phyloP scores from a whole-genome alignment of 64 coral and sea anemone genomes.

The Pocillopora damicornis region DNA sequence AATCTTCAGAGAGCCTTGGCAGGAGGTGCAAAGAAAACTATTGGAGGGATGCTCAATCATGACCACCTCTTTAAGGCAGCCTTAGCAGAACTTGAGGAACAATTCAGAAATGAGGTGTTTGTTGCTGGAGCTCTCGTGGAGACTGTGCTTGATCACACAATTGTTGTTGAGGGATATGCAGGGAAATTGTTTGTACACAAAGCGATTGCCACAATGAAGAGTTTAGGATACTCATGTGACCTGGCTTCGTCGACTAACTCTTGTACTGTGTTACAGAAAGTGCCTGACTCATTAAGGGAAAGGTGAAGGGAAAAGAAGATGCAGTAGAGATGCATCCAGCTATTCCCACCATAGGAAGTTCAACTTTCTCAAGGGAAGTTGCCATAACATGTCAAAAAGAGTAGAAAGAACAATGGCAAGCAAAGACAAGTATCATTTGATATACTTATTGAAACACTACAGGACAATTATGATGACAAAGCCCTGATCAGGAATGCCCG shows the following conservation, averaged over 20 bases:
- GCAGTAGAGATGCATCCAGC: too few relatives aligned
- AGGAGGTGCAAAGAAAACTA: slow-evolving; percentile 36
- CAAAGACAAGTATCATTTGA: too few relatives aligned
- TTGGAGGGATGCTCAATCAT: slow-evolving; percentile 63
- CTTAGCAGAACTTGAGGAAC: slow-evolving; percentile 40
- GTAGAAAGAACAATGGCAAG: too few relatives aligned
- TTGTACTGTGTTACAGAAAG: too few relatives aligned
- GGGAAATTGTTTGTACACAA: slow-evolving; percentile 23
- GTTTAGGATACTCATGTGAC: slow-evolving; percentile 44
- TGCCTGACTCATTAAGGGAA: too few relatives aligned
- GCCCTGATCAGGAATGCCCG: too few relatives aligned
- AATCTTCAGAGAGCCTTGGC: slow-evolving; percentile 37
- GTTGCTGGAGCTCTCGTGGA: slow-evolving; percentile 45
- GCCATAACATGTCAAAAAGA: too few relatives aligned
- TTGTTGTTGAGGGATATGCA: slow-evolving; percentile 5
- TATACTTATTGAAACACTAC: too few relatives aligned
- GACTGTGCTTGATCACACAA: slow-evolving; percentile 29
- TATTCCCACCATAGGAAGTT: too few relatives aligned
- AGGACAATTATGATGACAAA: too few relatives aligned
- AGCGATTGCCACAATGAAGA: slow-evolving; percentile 46
- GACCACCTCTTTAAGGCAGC: slow-evolving; percentile 56
- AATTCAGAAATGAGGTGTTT: slow-evolving; percentile 54
- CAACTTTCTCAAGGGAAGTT: too few relatives aligned
- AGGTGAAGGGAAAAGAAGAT: not conserved
- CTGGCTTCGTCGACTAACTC: slow-evolving; percentile 14